phyloP scores from a whole-genome alignment of 2,113 vertebrate species.

The Mystacornis crossleyi region DNA sequence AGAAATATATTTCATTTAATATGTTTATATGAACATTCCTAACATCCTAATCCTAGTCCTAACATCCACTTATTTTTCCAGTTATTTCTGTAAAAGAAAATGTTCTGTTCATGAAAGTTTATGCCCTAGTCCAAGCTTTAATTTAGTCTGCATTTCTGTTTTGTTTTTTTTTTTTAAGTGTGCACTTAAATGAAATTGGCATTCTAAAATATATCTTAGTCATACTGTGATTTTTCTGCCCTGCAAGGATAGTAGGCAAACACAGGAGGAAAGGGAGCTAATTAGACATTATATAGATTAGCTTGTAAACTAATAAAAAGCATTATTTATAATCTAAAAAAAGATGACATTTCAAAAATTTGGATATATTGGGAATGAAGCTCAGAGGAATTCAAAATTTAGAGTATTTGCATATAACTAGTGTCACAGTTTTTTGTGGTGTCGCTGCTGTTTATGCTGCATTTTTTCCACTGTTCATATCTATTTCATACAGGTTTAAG shows the following conservation, averaged over 20 bases:
- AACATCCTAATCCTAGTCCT: not conserved
- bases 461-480: not conserved
- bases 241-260: not conserved
- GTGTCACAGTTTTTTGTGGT: not conserved
- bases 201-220: not conserved
- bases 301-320: not conserved
- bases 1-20: constrained; percentile 42
- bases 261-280: not conserved
- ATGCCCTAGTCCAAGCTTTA: not conserved
- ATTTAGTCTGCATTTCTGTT: not conserved
- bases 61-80: constrained; percentile 6
- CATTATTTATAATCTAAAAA: not conserved
- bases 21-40: not conserved
- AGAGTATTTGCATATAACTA: not conserved
- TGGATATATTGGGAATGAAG: not conserved
- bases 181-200: not conserved
- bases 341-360: not conserved
- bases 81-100: not conserved
- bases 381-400: not conserved
- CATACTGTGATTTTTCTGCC: not conserved
- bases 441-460: rapidly evolving
- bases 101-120: not conserved
- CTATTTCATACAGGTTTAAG: not conserved
- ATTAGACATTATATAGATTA: not conserved
- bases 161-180: not conserved